Percentiles rank a stretch among this genome's conserved stretches.
These are phyloP conservation scores for Rugalucina vietnamica DNA, from an alignment of 2,888 invertebrate species.

Conservation along the genomic window DNA sequence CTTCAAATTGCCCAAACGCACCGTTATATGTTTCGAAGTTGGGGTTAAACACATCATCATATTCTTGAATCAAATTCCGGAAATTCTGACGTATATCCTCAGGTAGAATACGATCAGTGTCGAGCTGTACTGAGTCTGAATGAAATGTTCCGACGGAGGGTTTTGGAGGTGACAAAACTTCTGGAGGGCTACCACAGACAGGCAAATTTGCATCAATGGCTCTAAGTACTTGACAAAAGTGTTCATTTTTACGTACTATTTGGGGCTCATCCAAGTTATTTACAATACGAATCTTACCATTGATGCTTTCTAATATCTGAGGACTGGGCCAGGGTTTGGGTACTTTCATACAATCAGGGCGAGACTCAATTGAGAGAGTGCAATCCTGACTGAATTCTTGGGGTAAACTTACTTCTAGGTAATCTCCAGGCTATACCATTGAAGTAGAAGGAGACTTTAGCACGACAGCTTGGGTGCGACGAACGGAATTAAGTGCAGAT, in stretches of 20 bases:
- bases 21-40: conserved; percentile 62
- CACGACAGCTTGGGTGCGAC: conserved; percentile 30
- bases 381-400: too few species aligned
- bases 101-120: conserved; percentile 37
- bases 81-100: conserved; percentile 8
- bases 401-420: too few species aligned
- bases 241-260: too few species aligned
- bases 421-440: too few species aligned
- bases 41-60: conserved; percentile 58
- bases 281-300: background rate
- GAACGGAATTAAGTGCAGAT: background rate
- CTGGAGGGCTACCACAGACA: too few species aligned
- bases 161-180: too few species aligned
- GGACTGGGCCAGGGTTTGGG: background rate
- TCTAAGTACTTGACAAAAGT: too few species aligned
- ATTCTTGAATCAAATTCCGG: conserved; percentile 7
- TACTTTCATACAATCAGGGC: background rate
- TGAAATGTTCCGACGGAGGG: background rate
- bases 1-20: conserved; percentile 58
- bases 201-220: too few species aligned
- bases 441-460: too few species aligned
- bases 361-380: background rate
- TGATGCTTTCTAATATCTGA: background rate
- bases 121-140: background rate
- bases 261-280: too few species aligned